phyloP scores from a whole-genome alignment of 2,113 vertebrate species.

The Gambusia holbrooki region DNA sequence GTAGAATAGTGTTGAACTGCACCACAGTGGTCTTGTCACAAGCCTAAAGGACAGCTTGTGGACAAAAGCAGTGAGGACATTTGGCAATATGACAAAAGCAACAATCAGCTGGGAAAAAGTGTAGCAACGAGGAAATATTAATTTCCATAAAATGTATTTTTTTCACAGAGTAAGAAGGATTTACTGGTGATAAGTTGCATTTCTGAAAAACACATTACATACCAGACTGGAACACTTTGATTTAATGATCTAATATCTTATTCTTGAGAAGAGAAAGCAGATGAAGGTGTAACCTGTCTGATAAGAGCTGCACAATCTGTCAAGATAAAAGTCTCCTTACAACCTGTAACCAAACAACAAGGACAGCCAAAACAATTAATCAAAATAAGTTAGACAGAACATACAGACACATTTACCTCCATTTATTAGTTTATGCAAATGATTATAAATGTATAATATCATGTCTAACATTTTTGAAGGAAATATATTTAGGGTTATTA shows the following conservation, averaged over 20 bases:
- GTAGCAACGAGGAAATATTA: too few relatives aligned
- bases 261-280: background rate
- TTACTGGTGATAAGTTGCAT: background rate
- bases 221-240: background rate
- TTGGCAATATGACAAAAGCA: too few relatives aligned
- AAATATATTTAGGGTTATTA: background rate
- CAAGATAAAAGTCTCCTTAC: background rate
- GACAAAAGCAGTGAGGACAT: too few relatives aligned
- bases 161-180: too few relatives aligned
- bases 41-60: too few relatives aligned
- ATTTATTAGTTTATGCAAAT: background rate
- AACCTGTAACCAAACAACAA: too few relatives aligned
- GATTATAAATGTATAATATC: background rate
- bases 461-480: background rate
- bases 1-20: too few relatives aligned
- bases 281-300: conserved; percentile 12
- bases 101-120: too few relatives aligned
- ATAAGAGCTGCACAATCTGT: conserved; percentile 5
- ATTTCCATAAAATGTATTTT: too few relatives aligned
- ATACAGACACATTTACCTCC: background rate
- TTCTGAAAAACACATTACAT: background rate
- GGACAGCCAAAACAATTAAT: too few relatives aligned
- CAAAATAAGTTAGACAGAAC: too few relatives aligned
- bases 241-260: background rate
- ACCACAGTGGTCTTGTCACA: too few relatives aligned